Evolutionary conservation across 2,888 invertebrate species (phyloP), one percentile per base, ranked within the genome.

Genomic region (Ochlodes sylvanus): DNA sequence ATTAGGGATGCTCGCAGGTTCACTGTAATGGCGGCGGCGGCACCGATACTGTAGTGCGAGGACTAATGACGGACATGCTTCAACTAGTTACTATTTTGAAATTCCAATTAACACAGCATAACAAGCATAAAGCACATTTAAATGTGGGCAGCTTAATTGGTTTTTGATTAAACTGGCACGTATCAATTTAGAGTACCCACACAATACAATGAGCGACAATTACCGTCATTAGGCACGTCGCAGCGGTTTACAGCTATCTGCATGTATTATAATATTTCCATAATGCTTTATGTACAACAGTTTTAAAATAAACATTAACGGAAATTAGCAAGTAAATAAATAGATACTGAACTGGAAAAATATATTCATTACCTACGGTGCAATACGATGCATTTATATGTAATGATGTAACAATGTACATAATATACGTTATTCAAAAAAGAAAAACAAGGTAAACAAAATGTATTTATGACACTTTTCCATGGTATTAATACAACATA

Each of bases 1-100:
- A 84, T 90, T 80, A 78, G 72, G 71, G 75, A 76, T 76, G 76
- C 74, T 76, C 76, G 79, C 73, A 73, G 77, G 71, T 73, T 82
- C 83, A 83, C 80, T 83, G 82, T 76, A 74, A 79, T 77, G 85
- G 86, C 85, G 89, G 90, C 89, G 92, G 92, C 91, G 88, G 85
- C 85, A 81, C 85, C 86, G 76, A 70, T 79, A 75, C 70, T 75
- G 77, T 86, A 84, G 88, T 85, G 81, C 76, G 73, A 63, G 74
- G 78, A 78, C 79, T 82, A 81, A 80, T 75, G 79, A 80, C 79
- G 78, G 75, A 79, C 80, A 81, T 81, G 83, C 84, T 81, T 75
- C 72, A 68, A 72, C 71, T 73, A 74, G 72, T 74, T 72, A 71
- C 72, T 75, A 75, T 70, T 76, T 73, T 70, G 73, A 68, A 71